Evolutionary conservation across 2,888 invertebrate species (phyloP).

Genomic region (Amphipoea lucens): DNA sequence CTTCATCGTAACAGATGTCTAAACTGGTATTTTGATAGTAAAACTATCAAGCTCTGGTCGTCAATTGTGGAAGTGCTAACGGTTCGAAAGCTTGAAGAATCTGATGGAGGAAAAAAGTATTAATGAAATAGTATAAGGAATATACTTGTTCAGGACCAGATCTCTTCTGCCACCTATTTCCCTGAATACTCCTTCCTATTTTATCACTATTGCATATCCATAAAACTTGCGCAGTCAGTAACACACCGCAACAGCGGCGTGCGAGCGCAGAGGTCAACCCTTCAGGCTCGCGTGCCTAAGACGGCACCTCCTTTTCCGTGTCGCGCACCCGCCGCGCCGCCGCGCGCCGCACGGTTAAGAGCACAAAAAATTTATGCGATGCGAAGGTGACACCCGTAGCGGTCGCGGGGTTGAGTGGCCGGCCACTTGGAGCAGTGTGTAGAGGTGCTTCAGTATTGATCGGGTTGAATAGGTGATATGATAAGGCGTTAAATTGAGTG

Average conservation of each 20-base stretch:
- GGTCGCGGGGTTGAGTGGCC: constrained; percentile 56
- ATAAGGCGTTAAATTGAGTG: not conserved
- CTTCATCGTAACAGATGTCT: not conserved
- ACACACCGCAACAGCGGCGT: constrained; percentile 46
- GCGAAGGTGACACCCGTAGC: constrained; percentile 76
- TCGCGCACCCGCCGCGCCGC: constrained; percentile 67
- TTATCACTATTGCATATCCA: not conserved
- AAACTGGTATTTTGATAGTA: not conserved
- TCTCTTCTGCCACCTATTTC: not conserved
- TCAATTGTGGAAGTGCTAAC: not conserved
- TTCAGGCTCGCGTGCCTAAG: constrained; percentile 80
- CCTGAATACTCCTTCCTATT: not conserved
- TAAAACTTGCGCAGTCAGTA: constrained; percentile 26
- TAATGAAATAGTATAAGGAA: not conserved
- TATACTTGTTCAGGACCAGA: not conserved
- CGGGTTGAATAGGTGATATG: not conserved
- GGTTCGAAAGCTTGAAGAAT: not conserved
- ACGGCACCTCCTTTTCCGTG: constrained; percentile 89
- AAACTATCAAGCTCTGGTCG: not conserved
- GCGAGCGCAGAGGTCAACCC: constrained; percentile 82
- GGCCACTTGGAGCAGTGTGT: constrained; percentile 21
- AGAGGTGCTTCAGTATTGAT: constrained; percentile 30
- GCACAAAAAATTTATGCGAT: constrained; percentile 86
- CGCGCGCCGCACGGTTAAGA: constrained; percentile 76
- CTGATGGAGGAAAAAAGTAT: not conserved